Evolutionary conservation across 2,113 vertebrate genomes (phyloP).

Genomic region (Nematolebias whitei): DNA sequence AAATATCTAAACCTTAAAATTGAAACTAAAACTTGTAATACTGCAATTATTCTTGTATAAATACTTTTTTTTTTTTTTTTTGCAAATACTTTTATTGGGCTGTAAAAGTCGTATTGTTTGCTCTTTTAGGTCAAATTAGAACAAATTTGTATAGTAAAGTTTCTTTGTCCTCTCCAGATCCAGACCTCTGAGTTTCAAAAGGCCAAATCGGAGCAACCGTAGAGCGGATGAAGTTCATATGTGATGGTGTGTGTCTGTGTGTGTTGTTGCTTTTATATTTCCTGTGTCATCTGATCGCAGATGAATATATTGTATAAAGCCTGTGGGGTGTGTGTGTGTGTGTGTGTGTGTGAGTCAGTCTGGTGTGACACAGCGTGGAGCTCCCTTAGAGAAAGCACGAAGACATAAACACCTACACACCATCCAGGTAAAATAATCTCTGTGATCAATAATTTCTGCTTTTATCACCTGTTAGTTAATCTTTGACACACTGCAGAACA

Average conservation of each 20-base stretch:
- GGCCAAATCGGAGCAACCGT: not conserved
- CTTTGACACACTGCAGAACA: conserved; percentile 26
- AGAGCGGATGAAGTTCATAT: not conserved
- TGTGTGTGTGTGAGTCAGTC: conserved; percentile 64
- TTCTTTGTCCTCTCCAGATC: not conserved
- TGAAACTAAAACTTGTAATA: too few relatives aligned
- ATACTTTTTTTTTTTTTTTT: too few relatives aligned
- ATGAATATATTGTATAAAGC: conserved; percentile 16
- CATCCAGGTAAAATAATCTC: conserved; percentile 6
- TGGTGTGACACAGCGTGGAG: conserved; percentile 72
- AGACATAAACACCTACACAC: conserved; percentile 10
- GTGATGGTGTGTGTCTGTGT: too few relatives aligned
- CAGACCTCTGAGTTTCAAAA: not conserved
- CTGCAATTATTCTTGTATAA: too few relatives aligned
- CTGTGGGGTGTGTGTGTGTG: conserved; percentile 1
- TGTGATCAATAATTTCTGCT: too few relatives aligned
- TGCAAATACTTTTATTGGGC: not conserved
- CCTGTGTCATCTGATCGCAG: too few relatives aligned
- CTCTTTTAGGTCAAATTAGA: not conserved
- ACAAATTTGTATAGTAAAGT: not conserved
- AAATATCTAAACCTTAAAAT: too few relatives aligned
- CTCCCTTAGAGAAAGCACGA: conserved; percentile 49
- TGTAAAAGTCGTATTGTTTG: not conserved
- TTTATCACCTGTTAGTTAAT: not conserved
- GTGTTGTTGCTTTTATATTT: too few relatives aligned